phyloP scores from a whole-genome alignment of 2,113 vertebrate genomes.

The Caloenas nicobarica region DNA sequence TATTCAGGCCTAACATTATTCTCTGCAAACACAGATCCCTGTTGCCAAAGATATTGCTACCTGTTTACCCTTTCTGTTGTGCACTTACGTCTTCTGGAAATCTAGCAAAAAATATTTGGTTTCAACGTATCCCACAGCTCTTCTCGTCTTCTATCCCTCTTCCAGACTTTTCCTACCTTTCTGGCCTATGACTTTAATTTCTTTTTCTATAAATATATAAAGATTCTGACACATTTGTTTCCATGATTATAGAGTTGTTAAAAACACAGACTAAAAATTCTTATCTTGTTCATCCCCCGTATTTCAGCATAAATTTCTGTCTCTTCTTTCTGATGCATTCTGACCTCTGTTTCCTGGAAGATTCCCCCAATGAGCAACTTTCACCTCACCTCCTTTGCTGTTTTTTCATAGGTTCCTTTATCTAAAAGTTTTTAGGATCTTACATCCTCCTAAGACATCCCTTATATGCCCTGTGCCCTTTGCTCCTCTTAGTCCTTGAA shows the following conservation, averaged over 20 bases:
- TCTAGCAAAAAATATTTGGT: background rate
- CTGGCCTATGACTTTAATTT: rapidly evolving
- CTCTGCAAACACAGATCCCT: background rate
- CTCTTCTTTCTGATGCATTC: background rate
- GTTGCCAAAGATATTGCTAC: background rate
- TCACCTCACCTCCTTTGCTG: background rate
- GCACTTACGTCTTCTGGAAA: background rate
- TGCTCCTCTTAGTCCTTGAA: background rate
- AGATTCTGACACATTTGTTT: background rate
- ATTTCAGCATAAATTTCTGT: background rate
- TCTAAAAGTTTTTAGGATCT: background rate
- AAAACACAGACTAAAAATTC: background rate
- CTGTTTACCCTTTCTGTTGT: background rate
- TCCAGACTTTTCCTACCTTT: background rate
- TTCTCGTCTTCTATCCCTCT: background rate
- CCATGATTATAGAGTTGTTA: background rate
- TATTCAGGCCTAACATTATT: background rate
- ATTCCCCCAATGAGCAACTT: rapidly evolving
- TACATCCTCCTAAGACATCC: background rate
- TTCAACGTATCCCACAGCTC: background rate
- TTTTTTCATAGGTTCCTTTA: background rate
- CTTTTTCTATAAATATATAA: background rate
- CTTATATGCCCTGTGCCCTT: background rate
- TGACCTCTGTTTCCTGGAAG: background rate
- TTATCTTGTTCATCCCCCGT: background rate